Evolutionary conservation across 1,140 invertebrate genomes (phyloP).

Genomic region (Eupeodes corollae): DNA sequence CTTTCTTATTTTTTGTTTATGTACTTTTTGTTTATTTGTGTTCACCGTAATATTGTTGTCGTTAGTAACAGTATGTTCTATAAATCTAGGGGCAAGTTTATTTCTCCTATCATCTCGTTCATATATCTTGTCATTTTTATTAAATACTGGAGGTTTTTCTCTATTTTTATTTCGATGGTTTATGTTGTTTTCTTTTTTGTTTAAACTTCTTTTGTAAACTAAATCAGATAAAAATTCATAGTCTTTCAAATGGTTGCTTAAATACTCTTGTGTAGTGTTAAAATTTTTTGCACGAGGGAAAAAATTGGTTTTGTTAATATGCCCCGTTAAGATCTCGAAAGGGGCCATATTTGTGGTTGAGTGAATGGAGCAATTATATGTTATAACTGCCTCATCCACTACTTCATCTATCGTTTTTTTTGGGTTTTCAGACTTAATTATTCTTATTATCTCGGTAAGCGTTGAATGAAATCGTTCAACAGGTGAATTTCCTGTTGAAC

Average conservation of each 20-base stretch:
- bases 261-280: background rate
- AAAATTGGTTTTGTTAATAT: background rate
- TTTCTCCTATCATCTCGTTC: too few relatives aligned
- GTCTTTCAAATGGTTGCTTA: background rate
- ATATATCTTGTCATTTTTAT: too few relatives aligned
- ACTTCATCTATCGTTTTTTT: slow-evolving; percentile 3
- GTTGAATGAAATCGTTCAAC: slow-evolving; percentile 14
- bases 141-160: too few relatives aligned
- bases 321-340: background rate
- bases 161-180: slow-evolving; percentile 2
- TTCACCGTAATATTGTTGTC: too few relatives aligned
- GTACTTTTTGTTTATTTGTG: too few relatives aligned
- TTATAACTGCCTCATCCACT: slow-evolving; percentile 9
- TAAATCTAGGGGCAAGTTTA: too few relatives aligned
- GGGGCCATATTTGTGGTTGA: slow-evolving; percentile 7
- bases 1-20: too few relatives aligned
- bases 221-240: too few relatives aligned
- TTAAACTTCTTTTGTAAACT: too few relatives aligned
- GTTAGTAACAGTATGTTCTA: too few relatives aligned
- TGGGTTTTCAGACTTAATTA: too few relatives aligned
- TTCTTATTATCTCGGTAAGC: slow-evolving; percentile 13
- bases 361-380: slow-evolving; percentile 12
- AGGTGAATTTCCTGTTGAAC: too few relatives aligned
- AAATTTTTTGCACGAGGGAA: background rate
- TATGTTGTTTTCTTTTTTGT: background rate